Evolutionary conservation across 1,140 invertebrate genomes (phyloP), one percentile per base, ranked within the genome.

Genomic region (Idris sp.): DNA sequence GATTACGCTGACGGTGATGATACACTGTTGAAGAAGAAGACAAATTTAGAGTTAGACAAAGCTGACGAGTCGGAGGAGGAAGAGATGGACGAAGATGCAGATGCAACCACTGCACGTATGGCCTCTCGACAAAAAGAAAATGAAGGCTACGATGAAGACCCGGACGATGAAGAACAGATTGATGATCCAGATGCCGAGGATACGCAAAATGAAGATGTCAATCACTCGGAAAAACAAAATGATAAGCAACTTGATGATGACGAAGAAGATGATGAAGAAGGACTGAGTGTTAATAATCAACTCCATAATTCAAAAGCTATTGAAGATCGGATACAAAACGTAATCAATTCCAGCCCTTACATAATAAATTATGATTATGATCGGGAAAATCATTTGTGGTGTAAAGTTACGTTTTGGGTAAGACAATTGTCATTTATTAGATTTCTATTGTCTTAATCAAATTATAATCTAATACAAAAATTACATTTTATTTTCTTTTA

Each of bases 131-230:
- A 91, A 61, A 85, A 90, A 28, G 90, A 92, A 68, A 90, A 91
- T 48, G 90, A 91, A 31, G 95, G 95, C 30, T 93, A 94, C 79
- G 93, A n/a, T n/a, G n/a, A 96, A 73, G 95, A 96, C 80, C 91
- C 91, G 0, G 93, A 93, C 53, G 93, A 93, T 35, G 92, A 91
- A 11, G 94, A 95, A 26, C 93, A 95, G 18, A 77, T 84, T 2
- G 79, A 81, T 11, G 83, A 85, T 9, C 8, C 15, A 4, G 85
- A 88, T 15, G 82, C 85, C 65, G 81, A 77, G 15, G 41, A 56
- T n/a, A 46, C 71, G 74, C 89, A 89, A 31, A 87, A 89, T 28
- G 89, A 91, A 4, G 31, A 33, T 33, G 3, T 1, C 1, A 9
- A 46, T 8, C 81, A 40, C 84, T n/a, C n/a, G n/a, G 86, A 2